These are phyloP conservation scores for Sialis lutaria DNA, from an alignment of 2,888 invertebrate species.

Conservation along the genomic window DNA sequence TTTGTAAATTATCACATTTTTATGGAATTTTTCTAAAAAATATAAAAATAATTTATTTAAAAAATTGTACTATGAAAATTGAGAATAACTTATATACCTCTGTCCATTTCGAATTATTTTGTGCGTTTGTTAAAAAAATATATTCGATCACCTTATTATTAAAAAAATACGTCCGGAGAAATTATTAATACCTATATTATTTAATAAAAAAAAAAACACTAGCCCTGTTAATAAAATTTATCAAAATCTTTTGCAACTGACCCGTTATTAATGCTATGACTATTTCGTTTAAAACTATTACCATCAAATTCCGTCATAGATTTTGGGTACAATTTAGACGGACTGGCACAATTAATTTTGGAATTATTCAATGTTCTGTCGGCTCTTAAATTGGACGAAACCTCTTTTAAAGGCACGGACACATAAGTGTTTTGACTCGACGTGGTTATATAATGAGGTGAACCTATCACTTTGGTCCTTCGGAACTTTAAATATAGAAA, in stretches of 20 bases:
- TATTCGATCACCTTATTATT: no score
- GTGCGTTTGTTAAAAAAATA: no score
- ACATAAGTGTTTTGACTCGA: constrained; percentile 67
- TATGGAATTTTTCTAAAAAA: no score
- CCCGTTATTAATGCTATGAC: constrained; percentile 47
- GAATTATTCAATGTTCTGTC: constrained; percentile 19
- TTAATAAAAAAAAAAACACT: no score
- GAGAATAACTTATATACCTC: no score
- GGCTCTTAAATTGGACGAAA: constrained; percentile 29
- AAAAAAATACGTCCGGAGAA: no score
- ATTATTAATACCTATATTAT: no score
- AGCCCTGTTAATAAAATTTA: constrained; percentile 3
- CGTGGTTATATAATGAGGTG: constrained; percentile 64
- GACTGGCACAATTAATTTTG: constrained; percentile 18
- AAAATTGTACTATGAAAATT: no score
- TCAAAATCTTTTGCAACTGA: constrained; percentile 15
- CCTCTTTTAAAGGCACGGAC: constrained; percentile 64
- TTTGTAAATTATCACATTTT: no score
- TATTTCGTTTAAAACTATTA: constrained; percentile 58
- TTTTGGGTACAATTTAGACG: constrained; percentile 49
- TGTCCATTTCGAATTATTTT: no score
- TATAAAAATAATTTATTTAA: no score
- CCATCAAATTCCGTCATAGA: constrained; percentile 59
- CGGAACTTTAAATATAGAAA: constrained; percentile 22
- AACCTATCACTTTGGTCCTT: constrained; percentile 46